Conservation (phyloP, 2,113 vertebrate genomes). For the Regulus satrapa region DNA sequence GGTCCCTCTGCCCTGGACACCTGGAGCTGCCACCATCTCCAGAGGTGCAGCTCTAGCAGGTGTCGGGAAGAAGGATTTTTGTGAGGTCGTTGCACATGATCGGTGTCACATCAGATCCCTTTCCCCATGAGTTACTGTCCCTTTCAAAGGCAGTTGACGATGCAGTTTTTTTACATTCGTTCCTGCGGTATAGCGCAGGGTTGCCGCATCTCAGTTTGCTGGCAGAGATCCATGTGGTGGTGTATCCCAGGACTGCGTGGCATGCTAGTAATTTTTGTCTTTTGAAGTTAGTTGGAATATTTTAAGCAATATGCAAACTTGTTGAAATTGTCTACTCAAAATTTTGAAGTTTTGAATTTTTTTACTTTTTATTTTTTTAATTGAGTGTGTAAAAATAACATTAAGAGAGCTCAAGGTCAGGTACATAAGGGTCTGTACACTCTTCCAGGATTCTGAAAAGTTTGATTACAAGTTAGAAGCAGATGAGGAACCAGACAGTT, state of each 20-base stretch:
- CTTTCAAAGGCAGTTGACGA: not conserved
- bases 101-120: not conserved
- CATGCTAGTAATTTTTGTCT: not conserved
- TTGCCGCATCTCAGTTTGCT: accelerated
- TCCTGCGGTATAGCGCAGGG: not conserved
- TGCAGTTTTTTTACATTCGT: not conserved
- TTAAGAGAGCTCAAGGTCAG: not conserved
- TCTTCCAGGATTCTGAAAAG: not conserved
- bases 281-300: not conserved
- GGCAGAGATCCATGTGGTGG: not conserved
- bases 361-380: not conserved
- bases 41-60: not conserved
- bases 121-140: not conserved
- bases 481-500: not conserved
- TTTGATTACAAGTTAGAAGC: not conserved
- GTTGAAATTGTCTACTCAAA: not conserved
- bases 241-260: too few relatives aligned
- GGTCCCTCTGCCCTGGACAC: not conserved
- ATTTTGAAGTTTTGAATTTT: not conserved
- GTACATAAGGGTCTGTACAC: not conserved
- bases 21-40: not conserved
- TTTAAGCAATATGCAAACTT: not conserved
- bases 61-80: not conserved
- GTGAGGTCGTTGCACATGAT: not conserved
- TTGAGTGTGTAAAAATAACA: not conserved